A percentile compares a stretch with the other conserved stretches of the same genome.
phyloP scores from a whole-genome alignment of 2,888 invertebrate species.

The Platycnemis pennipes region DNA sequence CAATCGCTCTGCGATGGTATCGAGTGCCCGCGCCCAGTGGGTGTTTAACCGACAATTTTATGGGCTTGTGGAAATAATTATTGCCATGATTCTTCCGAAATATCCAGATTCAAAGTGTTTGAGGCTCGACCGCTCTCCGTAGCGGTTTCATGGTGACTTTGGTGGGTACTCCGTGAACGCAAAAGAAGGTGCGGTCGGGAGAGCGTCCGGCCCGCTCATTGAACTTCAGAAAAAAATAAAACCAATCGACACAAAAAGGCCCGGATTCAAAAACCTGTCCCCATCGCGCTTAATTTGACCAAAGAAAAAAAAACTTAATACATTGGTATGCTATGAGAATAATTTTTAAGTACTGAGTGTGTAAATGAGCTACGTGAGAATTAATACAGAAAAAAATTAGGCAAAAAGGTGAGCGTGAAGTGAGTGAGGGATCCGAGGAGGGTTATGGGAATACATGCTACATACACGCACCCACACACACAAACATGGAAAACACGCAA shows the following conservation, averaged over 20 bases:
- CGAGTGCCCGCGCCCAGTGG: conserved; percentile 56
- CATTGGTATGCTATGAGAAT: conserved; percentile 67
- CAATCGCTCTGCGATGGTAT: conserved; percentile 44
- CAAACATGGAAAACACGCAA: background rate
- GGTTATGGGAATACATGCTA: conserved; percentile 53
- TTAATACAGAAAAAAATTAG: conserved; percentile 54
- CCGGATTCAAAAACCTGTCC: conserved; percentile 21
- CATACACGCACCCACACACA: background rate
- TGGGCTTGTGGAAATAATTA: conserved; percentile 44
- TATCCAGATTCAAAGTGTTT: conserved; percentile 43
- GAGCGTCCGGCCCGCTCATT: conserved; percentile 26
- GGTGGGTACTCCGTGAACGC: conserved; percentile 36
- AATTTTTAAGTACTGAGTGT: conserved; percentile 67
- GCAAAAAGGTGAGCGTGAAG: conserved; percentile 57
- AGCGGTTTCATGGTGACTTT: conserved; percentile 50
- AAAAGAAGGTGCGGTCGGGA: conserved; percentile 31
- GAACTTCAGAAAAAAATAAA: background rate
- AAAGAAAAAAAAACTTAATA: conserved; percentile 66
- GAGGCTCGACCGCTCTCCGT: conserved; percentile 27
- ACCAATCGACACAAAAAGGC: background rate
- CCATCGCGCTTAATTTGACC: conserved; percentile 61
- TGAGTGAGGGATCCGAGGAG: conserved; percentile 67
- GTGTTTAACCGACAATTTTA: conserved; percentile 8
- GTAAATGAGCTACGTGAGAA: conserved; percentile 67
- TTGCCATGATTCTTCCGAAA: conserved; percentile 44